These are phyloP conservation scores for Poeciliopsis gracilis DNA, from an alignment of 2,797 vertebrate genomes.

Conservation along the genomic window DNA sequence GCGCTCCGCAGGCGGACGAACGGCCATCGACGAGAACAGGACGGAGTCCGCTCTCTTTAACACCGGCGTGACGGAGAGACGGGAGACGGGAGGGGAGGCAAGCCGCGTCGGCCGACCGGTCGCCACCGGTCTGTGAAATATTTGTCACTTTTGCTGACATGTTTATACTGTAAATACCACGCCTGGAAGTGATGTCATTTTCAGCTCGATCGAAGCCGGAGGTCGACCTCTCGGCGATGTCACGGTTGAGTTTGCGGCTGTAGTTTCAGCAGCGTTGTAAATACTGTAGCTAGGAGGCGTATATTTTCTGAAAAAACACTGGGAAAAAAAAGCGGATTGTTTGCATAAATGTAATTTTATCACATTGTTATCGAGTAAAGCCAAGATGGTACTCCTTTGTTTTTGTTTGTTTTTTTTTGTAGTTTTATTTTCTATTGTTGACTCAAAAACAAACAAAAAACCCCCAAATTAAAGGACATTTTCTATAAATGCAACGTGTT, in stretches of 20 bases:
- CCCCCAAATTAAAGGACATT: conserved; percentile 85
- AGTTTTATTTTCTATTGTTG: conserved; percentile 88
- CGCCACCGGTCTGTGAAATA: conserved; percentile 16
- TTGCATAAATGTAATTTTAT: conserved; percentile 52
- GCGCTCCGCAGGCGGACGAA: conserved; percentile 16
- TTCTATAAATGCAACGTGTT: conserved; percentile 54
- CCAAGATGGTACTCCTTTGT: conserved; percentile 76
- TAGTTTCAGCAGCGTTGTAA: conserved; percentile 64
- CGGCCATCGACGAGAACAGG: conserved; percentile 4
- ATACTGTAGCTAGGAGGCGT: conserved; percentile 71
- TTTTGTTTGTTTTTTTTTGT: conserved; percentile 84
- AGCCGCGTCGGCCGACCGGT: conserved; percentile 13
- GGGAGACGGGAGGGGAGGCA: conserved; percentile 13
- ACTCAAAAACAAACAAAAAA: conserved; percentile 79
- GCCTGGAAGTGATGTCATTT: conserved; percentile 23
- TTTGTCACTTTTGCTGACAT: conserved; percentile 25
- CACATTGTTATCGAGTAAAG: conserved; percentile 67
- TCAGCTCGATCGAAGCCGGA: conserved; percentile 5
- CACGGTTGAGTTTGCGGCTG: conserved; percentile 15
- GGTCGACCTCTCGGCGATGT: not conserved
- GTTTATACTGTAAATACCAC: conserved; percentile 59
- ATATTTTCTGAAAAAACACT: conserved; percentile 77
- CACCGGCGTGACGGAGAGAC: not conserved
- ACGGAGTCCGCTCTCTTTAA: not conserved
- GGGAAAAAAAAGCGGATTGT: conserved; percentile 25